Evolutionary conservation across 2,888 invertebrate genomes (phyloP), one percentile per base, ranked within the genome.

Genomic region (Sisyra nigra): DNA sequence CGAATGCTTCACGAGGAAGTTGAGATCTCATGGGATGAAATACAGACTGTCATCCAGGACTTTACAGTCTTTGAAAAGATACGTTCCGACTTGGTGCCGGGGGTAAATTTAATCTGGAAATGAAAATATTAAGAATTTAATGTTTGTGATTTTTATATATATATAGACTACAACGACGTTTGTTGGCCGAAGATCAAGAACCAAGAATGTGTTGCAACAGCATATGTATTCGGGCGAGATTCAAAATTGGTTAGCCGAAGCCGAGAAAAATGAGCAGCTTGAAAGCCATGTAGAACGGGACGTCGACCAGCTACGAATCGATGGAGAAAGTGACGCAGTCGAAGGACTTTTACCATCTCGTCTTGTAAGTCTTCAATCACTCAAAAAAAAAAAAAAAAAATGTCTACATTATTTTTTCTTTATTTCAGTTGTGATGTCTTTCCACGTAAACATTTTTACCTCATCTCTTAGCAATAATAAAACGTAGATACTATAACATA

Each of bases 191-290:
- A 65, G 83, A 42, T 76, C 80, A 3, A 66, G 83, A 38, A 84
- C 80, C 32, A 71, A 81, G 53, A 82, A 83, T 55, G 81, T 84
- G 9, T 63, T 84, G 15, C 83, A 82, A 55, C 66, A 76, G 49
- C 69, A 79, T 53, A 84, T 85, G 83, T 84, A 84, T 58, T 74
- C 74, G 47, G 58, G 68, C 7, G 83, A 84, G 53, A 82, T 85
- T 54, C 72, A 71, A 47, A 75, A 76, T 54, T 85, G 84, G 84
- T 62, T 83, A 29, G 63, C 71, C 1, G 80, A 83, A 53, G 80
- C 76, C 2, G 75, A 76, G 9, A 29, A 30, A 6, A 14, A 24
- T 18, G 43, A 43, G 13, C 30, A 41, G 17, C 9, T 38, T 10
- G 38, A 38, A 24, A 24, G 5, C 24, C 24, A 24, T 24, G 24